Evolutionary conservation across 2,113 vertebrate species (phyloP), one percentile per base, ranked within the genome.

Genomic region (Neomonachus schauinslandi): DNA sequence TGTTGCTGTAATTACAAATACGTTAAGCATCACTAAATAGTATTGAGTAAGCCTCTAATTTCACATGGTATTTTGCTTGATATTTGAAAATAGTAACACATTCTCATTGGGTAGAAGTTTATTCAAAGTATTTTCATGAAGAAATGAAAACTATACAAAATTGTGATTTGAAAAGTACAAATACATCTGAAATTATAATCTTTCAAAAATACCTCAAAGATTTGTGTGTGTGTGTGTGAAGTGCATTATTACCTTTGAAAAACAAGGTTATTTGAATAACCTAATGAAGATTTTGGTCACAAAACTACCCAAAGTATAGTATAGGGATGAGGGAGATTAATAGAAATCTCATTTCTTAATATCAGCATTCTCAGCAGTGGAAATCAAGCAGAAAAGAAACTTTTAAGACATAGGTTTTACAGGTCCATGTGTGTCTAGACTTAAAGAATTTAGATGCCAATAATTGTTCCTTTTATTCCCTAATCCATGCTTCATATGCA

Each of bases 241-340:
- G 1, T 92, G 22, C 19, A 31, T 57, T 69, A 18, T 82, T 76
- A 13, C 22, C 51, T 97, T 93, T 89, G 59, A 77, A 87, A 82
- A 94, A 69, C 15, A 94, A 92, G 31, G 5, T 92, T 82, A 86
- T 89, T 86, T 89, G 65, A 84, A 81, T 76, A 67, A 85, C 46
- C 26, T 49, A 46, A 15, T 81, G 42, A 51, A 19, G 16, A 7
- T 80, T 95, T 84, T 31, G 36, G 36, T 89, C 12, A 49, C 57
- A 91, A 57, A 80, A 13, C 42, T 95, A 69, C n/a, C 31, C 36
- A 79, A 89, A 57, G 53, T 42, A 22, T 53, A 72, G 21, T 42
- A 22, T 53, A 72, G 26, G 28, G 21, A 15, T 46, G 31, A 89
- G 26, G 26, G 59, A 82, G 12, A 39, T 26, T 10, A 46, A 22